Evolutionary conservation across 1,140 invertebrate genomes (phyloP).

Genomic region (Nebria ingens): DNA sequence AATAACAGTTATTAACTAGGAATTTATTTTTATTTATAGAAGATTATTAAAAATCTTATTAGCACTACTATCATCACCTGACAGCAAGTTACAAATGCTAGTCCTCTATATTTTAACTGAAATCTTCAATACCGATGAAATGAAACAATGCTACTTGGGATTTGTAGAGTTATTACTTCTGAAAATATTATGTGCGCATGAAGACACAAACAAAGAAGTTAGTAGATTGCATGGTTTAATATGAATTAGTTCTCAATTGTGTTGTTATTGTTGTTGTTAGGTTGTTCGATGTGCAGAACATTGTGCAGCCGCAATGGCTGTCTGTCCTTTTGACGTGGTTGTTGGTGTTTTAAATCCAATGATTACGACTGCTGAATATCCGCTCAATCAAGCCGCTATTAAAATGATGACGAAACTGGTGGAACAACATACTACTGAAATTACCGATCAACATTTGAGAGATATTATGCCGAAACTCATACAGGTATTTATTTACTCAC

Average conservation of each 20-base stretch:
- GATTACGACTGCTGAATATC: conserved; percentile 74
- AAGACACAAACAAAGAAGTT: conserved; percentile 66
- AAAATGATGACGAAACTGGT: conserved; percentile 86
- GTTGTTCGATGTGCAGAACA: conserved; percentile 30
- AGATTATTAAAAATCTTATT: conserved; percentile 61
- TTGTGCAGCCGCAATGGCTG: conserved; percentile 27
- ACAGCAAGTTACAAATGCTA: conserved; percentile 57
- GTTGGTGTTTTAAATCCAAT: conserved; percentile 54
- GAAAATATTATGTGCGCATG: conserved; percentile 76
- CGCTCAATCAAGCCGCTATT: conserved; percentile 80
- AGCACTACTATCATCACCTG: conserved; percentile 57
- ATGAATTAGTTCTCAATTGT: background rate
- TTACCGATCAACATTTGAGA: conserved; percentile 61
- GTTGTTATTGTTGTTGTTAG: conserved; percentile 18
- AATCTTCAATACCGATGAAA: conserved; percentile 64
- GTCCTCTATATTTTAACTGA: conserved; percentile 69
- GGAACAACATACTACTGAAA: conserved; percentile 53
- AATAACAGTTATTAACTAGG: conserved; percentile 12
- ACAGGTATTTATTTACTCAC: too few relatives aligned
- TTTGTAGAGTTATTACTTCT: conserved; percentile 83
- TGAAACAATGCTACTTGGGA: conserved; percentile 65
- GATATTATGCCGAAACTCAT: conserved; percentile 81
- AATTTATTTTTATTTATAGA: conserved; percentile 35
- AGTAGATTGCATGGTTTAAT: conserved; percentile 13
- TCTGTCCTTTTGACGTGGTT: conserved; percentile 35